A percentile compares a stretch with the other conserved stretches of the same genome.
These are phyloP conservation scores for Ascaphus truei DNA, from an alignment of 2,113 vertebrate species.

Conservation along the genomic window DNA sequence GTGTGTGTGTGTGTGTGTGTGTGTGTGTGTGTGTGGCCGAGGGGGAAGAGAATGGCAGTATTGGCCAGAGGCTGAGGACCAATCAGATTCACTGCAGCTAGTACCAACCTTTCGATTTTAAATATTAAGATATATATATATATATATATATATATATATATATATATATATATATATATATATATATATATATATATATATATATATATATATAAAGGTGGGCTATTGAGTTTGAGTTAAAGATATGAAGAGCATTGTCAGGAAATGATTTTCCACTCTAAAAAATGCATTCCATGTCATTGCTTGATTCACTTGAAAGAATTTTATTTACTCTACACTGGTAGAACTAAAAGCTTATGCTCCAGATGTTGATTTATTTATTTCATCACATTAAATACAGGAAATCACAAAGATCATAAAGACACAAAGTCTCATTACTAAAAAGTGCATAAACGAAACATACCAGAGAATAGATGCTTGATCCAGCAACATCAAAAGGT, in stretches of 20 bases:
- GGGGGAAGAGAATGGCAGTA: too few species aligned
- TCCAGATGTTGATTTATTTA: slow-evolving; percentile 54
- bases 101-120: too few species aligned
- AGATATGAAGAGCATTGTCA: slow-evolving; percentile 16
- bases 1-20: too few species aligned
- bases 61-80: too few species aligned
- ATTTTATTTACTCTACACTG: slow-evolving; percentile 36
- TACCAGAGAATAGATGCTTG: slow-evolving; percentile 49
- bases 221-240: neutral
- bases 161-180: too few species aligned
- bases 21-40: too few species aligned
- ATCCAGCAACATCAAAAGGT: slow-evolving; percentile 61
- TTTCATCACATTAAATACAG: slow-evolving; percentile 56
- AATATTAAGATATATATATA: too few species aligned
- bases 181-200: too few species aligned
- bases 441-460: slow-evolving; percentile 55
- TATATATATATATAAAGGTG: too few species aligned
- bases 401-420: slow-evolving; percentile 56
- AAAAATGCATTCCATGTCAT: slow-evolving; percentile 8
- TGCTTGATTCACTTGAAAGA: slow-evolving; percentile 39
- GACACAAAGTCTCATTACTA: slow-evolving; percentile 55
- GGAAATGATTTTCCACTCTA: slow-evolving; percentile 23
- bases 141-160: too few species aligned
- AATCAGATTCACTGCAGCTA: too few species aligned
- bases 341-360: slow-evolving; percentile 47